Conservation (phyloP, 1,140 invertebrate genomes). For the Heliothis subflexa region DNA sequence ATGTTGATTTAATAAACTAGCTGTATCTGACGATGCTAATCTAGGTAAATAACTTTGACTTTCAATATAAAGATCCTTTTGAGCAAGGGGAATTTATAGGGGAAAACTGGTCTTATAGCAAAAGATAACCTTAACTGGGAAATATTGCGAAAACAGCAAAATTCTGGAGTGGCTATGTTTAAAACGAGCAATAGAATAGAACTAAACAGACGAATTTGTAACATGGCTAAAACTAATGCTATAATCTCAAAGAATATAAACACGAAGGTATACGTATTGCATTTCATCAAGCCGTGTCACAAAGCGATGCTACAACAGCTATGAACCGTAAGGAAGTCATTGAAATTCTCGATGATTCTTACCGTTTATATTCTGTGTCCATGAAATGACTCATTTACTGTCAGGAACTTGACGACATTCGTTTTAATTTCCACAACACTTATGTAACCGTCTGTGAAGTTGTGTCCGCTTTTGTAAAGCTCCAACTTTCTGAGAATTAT, state of each 20-base stretch:
- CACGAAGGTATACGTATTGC: background rate
- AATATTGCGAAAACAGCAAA: too few species aligned
- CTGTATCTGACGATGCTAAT: constrained; percentile 2
- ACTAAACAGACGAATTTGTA: background rate
- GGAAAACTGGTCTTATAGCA: too few species aligned
- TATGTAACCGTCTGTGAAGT: background rate
- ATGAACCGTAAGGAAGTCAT: constrained; percentile 63
- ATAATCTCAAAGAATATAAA: background rate
- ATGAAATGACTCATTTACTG: constrained; percentile 36
- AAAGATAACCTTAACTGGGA: too few species aligned
- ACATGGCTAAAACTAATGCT: background rate
- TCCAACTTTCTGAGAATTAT: constrained; percentile 17
- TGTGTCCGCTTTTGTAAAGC: background rate
- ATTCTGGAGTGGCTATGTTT: too few species aligned
- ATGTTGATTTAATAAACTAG: constrained; percentile 22
- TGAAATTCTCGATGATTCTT: constrained; percentile 60
- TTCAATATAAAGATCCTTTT: background rate
- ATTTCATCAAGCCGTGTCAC: constrained; percentile 2
- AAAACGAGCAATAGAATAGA: background rate
- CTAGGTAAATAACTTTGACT: background rate
- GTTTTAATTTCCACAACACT: constrained; percentile 21
- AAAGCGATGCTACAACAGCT: constrained; percentile 27
- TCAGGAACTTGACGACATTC: constrained; percentile 19
- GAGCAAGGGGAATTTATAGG: too few species aligned
- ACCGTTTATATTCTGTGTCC: constrained; percentile 22